Evolutionary conservation across 2,113 vertebrate species (phyloP).

Genomic region (Bujurquina vittata): DNA sequence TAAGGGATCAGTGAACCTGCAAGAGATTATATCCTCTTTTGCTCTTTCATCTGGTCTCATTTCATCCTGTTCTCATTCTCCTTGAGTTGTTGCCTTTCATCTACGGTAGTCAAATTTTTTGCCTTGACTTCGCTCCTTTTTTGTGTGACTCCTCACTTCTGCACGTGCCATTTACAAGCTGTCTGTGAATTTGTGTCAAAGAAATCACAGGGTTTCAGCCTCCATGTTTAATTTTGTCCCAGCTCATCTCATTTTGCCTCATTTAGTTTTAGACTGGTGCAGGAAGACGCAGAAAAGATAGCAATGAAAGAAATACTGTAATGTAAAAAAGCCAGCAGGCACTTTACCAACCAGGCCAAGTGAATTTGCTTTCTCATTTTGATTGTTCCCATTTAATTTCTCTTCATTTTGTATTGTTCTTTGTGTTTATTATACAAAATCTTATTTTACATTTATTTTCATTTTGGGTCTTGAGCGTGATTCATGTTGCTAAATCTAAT

Average conservation of each 20-base stretch:
- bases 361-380: neutral
- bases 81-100: slow-evolving; percentile 1
- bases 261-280: neutral
- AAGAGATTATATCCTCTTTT: neutral
- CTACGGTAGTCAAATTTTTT: neutral
- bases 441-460: neutral
- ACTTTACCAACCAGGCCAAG: neutral
- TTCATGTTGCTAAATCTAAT: neutral
- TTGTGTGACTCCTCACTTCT: neutral
- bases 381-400: neutral
- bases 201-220: neutral
- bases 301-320: neutral
- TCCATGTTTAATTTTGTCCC: neutral
- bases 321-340: neutral
- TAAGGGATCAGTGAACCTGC: neutral
- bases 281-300: neutral
- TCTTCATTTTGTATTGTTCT: neutral
- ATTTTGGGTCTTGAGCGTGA: neutral
- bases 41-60: slow-evolving; percentile 4
- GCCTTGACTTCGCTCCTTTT: neutral
- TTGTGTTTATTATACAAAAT: neutral
- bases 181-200: neutral
- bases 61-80: neutral
- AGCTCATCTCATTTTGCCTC: neutral
- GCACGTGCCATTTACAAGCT: neutral